phyloP scores from a whole-genome alignment of 2,888 invertebrate species.

The Diadegma fenestrale region DNA sequence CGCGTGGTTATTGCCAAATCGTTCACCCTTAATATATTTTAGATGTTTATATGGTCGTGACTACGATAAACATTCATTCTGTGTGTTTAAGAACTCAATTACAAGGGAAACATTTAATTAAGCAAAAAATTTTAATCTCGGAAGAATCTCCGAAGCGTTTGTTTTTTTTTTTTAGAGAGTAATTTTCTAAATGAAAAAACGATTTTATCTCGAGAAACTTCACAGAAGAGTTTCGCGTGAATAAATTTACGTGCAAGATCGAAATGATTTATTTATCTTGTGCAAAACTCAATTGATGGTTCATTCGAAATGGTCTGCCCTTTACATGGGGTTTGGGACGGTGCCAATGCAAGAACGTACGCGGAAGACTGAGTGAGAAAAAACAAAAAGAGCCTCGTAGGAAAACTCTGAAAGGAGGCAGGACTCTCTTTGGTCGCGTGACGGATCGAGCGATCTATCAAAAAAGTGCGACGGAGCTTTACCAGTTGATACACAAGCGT shows the following conservation, averaged over 20 bases:
- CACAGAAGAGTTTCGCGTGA: neutral
- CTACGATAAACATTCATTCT: neutral
- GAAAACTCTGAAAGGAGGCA: constrained; percentile 11
- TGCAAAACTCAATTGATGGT: neutral
- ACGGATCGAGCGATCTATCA: constrained; percentile 71
- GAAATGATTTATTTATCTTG: neutral
- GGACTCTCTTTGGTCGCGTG: constrained; percentile 48
- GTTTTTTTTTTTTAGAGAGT: neutral
- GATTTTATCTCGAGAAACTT: neutral
- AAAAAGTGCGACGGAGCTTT: constrained; percentile 59
- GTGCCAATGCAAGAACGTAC: constrained; percentile 20
- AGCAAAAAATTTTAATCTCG: no score
- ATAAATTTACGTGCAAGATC: neutral
- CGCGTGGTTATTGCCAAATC: constrained; percentile 46
- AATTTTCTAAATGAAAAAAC: neutral
- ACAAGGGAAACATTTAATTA: no score
- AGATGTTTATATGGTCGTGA: neutral
- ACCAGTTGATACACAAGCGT: constrained; percentile 55
- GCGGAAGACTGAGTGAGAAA: constrained; percentile 9
- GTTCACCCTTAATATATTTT: constrained; percentile 46
- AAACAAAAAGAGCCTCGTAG: neutral
- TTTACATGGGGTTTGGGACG: neutral
- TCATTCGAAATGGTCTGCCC: neutral
- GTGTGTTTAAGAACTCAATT: no score
- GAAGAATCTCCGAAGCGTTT: no score